Evolutionary conservation across 2,113 vertebrate species (phyloP), one percentile per base, ranked within the genome.

Genomic region (Cynoglossus semilaevis): DNA sequence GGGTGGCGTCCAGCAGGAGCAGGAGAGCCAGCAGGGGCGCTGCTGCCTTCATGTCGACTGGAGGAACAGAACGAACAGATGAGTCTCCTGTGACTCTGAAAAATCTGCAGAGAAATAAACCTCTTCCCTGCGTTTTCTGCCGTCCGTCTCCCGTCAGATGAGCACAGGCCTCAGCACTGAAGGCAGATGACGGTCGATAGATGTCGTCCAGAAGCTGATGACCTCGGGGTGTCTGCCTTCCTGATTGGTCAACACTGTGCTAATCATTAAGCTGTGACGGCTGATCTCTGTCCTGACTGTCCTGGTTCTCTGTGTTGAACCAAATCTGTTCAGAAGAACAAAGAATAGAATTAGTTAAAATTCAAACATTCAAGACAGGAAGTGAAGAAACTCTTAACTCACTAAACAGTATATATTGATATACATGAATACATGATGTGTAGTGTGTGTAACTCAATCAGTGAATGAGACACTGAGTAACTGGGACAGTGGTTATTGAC

Each of bases 251-350:
- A 59, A 40, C 7, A 22, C 62, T 52, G 58, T 67, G 77, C 74
- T 60, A 88, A 88, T 88, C 76, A 88, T 85, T 90, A 81, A 90
- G 56, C 83, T 49, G 48, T 19, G 62, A 54, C 15, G 22, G 17
- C 41, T 66, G 71, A 78, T 70, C 69, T 58, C 66, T 67, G 63
- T 29, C 35, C 68, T 16, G 29, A 62, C 18, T 76, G 63, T 51
- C 62, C 68, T 48, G 22, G 15, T 43, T 7, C 37, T 9, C 41
- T 45, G 47, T 4, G 15, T 36, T 43, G 4, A 22, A 9, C 10
- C 1, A 1, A 7, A 19, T 1, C 43, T 15, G n/a, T 11, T 53
- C 18, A 17, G 9, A 3, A 17, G 9, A 3, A 46, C 58, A 34
- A 10, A 15, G 0, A 3, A 8, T 49, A 4, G 61, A 40, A 61